A percentile compares a stretch with the other conserved stretches of the same genome.
Conservation (phyloP, 2,113 vertebrate species). For the Setophaga kirtlandii region DNA sequence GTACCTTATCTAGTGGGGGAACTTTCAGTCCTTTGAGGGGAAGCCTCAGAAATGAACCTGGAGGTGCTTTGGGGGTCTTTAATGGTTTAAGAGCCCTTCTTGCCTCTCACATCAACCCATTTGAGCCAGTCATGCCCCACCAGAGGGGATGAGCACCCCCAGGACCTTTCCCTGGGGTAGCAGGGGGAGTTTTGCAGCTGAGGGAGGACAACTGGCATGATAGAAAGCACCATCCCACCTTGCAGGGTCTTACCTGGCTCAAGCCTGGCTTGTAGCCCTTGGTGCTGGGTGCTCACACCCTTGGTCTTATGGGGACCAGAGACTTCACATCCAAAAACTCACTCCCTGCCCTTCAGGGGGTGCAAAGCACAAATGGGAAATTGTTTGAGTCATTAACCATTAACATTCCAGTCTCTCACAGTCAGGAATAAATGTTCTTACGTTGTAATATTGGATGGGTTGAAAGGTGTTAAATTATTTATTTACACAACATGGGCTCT, state of each 20-base stretch:
- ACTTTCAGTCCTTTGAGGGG: not conserved
- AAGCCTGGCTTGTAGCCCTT: too few relatives aligned
- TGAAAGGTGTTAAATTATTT: not conserved
- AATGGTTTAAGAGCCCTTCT: not conserved
- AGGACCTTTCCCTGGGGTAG: not conserved
- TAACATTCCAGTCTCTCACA: not conserved
- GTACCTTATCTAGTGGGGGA: not conserved
- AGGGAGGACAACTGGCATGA: not conserved
- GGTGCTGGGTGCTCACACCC: not conserved
- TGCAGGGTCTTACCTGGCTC: not conserved
- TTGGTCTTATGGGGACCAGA: not conserved
- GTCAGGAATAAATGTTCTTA: not conserved
- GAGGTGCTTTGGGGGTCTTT: not conserved
- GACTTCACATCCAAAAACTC: not conserved
- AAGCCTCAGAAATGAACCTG: not conserved
- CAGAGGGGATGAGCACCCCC: not conserved
- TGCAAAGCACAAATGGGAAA: not conserved
- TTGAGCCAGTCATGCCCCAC: not conserved
- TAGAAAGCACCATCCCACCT: not conserved
- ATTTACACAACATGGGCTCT: not conserved
- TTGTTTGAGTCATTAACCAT: not conserved
- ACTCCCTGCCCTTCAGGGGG: not conserved
- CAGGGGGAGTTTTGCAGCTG: not conserved
- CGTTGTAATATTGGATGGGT: not conserved
- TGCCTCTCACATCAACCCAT: not conserved